Evolutionary conservation across 2,113 vertebrate genomes (phyloP).

Genomic region (Oncorhynchus clarkii): DNA sequence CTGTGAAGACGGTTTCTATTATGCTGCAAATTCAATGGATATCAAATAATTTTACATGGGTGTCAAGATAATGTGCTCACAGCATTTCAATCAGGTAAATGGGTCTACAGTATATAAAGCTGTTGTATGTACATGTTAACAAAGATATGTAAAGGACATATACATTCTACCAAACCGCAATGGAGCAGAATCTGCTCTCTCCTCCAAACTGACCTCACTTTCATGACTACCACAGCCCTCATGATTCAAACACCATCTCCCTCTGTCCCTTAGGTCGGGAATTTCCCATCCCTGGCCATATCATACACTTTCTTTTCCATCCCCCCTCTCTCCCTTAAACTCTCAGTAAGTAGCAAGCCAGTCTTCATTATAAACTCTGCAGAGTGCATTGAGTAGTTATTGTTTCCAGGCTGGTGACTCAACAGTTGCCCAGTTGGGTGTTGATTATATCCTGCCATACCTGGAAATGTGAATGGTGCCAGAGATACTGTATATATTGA

Average conservation of each 20-base stretch:
- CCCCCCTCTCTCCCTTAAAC: not conserved
- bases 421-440: too few relatives aligned
- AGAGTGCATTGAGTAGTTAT: constrained; percentile 6
- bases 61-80: too few relatives aligned
- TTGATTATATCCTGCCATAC: constrained; percentile 7
- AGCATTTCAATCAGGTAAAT: too few relatives aligned
- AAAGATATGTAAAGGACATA: too few relatives aligned
- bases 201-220: not conserved
- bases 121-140: too few relatives aligned
- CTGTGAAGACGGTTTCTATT: not conserved
- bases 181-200: not conserved
- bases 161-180: not conserved
- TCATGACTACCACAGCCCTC: not conserved
- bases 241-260: not conserved
- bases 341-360: not conserved
- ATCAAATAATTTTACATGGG: too few relatives aligned
- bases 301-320: not conserved
- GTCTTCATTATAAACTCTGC: constrained; percentile 7
- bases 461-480: not conserved
- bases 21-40: too few relatives aligned
- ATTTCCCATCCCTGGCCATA: not conserved
- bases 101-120: too few relatives aligned
- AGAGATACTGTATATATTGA: too few relatives aligned
- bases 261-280: not conserved
- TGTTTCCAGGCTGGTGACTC: not conserved